Evolutionary conservation across 1,140 invertebrate species (phyloP), one percentile per base, ranked within the genome.

Genomic region (Neodiprion pinetum): DNA sequence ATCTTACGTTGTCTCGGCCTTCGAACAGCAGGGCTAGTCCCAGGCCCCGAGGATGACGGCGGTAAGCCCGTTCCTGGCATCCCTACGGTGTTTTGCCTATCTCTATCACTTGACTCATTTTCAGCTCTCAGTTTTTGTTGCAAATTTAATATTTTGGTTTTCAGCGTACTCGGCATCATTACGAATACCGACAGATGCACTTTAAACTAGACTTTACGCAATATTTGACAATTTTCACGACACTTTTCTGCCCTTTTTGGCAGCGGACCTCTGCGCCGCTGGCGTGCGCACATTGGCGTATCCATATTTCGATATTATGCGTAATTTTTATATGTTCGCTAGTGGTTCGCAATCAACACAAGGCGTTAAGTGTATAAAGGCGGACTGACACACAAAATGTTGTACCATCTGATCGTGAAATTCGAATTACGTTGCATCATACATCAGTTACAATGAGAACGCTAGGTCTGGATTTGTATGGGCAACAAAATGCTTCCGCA

Each of bases 91-190:
- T 73, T 80, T 49, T 85, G 87, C 74, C 85, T 83, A 74, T 89
- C 89, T 79, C 90, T 85, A 70, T 89, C 89, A 71, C 86, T 84
- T 47, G 91, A 90, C 82, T 92, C 91, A 84, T 92, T 93, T 88
- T 93, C 93, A 50, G 90, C 91, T 80, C 90, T 90, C 69, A 94
- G 86, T 72, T 91, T 88, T 75, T 91, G 90, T 85, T 93, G 90
- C 78, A 94, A 84, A 77, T 91, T 91, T 79, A 92, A 87, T 80
- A 94, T 90, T 87, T 91, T 93, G 77, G 89, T 90, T 82, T 90
- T 90, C 81, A 92, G 86, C 77, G 89, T 86, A 74, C 88, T 89
- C 77, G 87, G 87, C 87, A 87, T 87, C 72, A 72, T 77, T 71
- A 74, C 75, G 28, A 17, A 72, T 70, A 76, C 72, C 69, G 67